phyloP scores from a whole-genome alignment of 2,888 invertebrate species.

The Erebia aethiops region DNA sequence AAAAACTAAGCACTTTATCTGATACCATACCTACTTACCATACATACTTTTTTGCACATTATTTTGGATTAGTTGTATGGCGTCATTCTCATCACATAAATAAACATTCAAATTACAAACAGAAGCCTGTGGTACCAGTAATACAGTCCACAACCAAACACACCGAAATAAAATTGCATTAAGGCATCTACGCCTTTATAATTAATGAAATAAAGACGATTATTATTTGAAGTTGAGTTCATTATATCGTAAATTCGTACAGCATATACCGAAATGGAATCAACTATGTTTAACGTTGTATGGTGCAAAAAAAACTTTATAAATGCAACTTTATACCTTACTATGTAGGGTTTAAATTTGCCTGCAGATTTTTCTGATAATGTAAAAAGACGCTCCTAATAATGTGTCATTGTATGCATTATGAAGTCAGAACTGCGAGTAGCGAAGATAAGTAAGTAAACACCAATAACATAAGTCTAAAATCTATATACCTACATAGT shows the following conservation, averaged over 20 bases:
- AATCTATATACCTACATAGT: no score
- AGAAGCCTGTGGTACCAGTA: slow-evolving; percentile 10
- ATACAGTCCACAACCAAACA: not conserved
- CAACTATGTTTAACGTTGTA: slow-evolving; percentile 15
- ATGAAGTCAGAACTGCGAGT: not conserved
- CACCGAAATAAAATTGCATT: not conserved
- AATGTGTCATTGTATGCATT: slow-evolving; percentile 8
- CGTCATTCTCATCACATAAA: slow-evolving; percentile 30
- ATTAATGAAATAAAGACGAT: not conserved
- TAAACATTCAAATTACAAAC: slow-evolving; percentile 21
- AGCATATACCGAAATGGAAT: slow-evolving; percentile 10
- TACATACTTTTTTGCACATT: not conserved
- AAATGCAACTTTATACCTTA: not conserved
- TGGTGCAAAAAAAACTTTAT: not conserved
- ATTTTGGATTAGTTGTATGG: slow-evolving; percentile 22
- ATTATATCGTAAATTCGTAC: not conserved
- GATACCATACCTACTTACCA: no score
- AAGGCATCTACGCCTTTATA: slow-evolving; percentile 1
- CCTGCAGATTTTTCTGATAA: not conserved
- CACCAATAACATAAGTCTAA: not conserved
- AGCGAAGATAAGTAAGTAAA: slow-evolving; percentile 2
- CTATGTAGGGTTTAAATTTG: not conserved
- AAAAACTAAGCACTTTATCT: no score
- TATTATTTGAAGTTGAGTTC: not conserved
- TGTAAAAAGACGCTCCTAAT: slow-evolving; percentile 11